Base-by-base conservation (phyloP, 35 echinoderm and acorn worm species). In the Apostichopus californicus region DNA sequence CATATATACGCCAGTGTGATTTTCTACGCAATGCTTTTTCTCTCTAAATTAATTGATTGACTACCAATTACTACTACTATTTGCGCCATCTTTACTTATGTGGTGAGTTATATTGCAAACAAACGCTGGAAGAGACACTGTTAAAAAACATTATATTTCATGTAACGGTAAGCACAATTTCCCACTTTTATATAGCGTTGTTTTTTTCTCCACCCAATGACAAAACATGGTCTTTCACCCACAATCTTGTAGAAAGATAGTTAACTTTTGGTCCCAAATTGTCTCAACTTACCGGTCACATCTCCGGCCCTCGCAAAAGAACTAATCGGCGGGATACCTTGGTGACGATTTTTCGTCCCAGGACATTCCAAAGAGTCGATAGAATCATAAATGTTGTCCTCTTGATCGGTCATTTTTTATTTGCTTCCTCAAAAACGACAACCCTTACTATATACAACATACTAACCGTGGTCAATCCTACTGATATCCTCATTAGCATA, bases 241-340 rank as follows among this genome's bases (percentile, higher is more conserved):
- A 78, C 8, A 8, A 46, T 24, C 77, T 78, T 78, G 20, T 46
- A 17, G 28, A 11, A 78, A 11, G 28, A 17, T 24, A 12, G 28
- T 24, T 46, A 78, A 78, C 8, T 78, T 17, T 78, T 46, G 7
- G 77, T 61, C 58, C 58, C 7, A 61, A 61, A 61, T 9, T 61
- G 10, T 12, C 58, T 61, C 23, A 14, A 89, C 86, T 89, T 89
- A 89, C 86, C 86, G 34, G 52, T 28, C 3, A 89, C 86, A 28
- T 89, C 86, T 6, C 52, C 63, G 4, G 21, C 9, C 60, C 86
- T 68, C 8, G 86, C 57, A 72, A 89, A 89, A 10, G 86, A 72
- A 52, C 86, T 89, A 25, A 89, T 72, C 34, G 63, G 86, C 12
- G 86, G 86, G 64, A 89, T 89, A 89, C 57, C 53, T 52, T 72